phyloP scores from a whole-genome alignment of 2,797 vertebrate genomes.

The Falco concolor region DNA sequence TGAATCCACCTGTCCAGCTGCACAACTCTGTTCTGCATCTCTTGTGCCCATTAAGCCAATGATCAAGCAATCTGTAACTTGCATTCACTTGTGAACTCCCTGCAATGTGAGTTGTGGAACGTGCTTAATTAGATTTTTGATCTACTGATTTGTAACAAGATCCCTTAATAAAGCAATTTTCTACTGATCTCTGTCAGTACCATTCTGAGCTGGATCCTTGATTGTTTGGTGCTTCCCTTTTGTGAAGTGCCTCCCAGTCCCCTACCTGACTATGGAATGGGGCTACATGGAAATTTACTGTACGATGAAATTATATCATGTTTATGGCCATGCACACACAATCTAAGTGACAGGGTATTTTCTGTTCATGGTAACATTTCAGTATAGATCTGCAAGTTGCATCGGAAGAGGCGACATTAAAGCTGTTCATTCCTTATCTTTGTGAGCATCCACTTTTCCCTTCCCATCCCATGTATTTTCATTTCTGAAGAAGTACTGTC shows the following conservation, averaged over 20 bases:
- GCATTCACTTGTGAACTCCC: not conserved
- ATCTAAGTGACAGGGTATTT: not conserved
- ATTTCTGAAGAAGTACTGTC: not conserved
- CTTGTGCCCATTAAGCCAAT: not conserved
- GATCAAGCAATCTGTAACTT: not conserved
- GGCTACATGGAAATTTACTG: not conserved
- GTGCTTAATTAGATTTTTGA: not conserved
- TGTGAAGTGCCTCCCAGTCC: rapidly evolving
- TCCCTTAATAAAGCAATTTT: not conserved
- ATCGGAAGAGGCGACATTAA: not conserved
- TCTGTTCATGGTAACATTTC: not conserved
- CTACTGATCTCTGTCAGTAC: not conserved
- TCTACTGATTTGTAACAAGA: not conserved
- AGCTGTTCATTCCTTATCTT: not conserved
- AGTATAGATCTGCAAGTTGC: not conserved
- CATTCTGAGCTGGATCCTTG: not conserved
- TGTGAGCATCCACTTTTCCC: not conserved
- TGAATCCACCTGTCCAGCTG: not conserved
- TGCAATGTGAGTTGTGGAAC: not conserved
- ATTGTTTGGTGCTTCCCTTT: not conserved
- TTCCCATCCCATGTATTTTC: not conserved
- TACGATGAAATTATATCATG: not conserved
- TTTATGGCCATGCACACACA: not conserved
- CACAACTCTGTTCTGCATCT: not conserved
- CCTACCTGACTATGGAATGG: not conserved